Percentiles rank a stretch among this genome's conserved stretches.
These are phyloP conservation scores for Trichopria drosophilae DNA, from an alignment of 2,888 invertebrate genomes.

Conservation along the genomic window DNA sequence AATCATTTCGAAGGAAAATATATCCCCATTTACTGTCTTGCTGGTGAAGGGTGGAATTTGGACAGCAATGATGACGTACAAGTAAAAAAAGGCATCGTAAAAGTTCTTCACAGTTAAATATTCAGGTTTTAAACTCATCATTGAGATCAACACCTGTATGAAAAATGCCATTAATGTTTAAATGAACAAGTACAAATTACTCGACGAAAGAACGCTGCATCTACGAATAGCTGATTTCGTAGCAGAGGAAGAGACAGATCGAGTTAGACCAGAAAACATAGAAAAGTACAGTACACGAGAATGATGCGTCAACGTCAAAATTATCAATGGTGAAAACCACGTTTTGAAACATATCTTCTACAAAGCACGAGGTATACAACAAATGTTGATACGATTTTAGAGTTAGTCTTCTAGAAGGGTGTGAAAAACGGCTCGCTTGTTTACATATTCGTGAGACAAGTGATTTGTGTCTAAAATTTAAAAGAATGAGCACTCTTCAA, in stretches of 20 bases:
- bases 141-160: slow-evolving; percentile 40
- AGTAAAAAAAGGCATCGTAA: slow-evolving; percentile 41
- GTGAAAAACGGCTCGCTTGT: slow-evolving; percentile 1
- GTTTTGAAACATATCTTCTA: slow-evolving; percentile 55
- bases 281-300: slow-evolving; percentile 22
- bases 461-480: slow-evolving; percentile 11
- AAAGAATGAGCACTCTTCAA: no score
- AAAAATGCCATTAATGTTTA: slow-evolving; percentile 52
- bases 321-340: slow-evolving; percentile 19
- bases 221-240: slow-evolving; percentile 52
- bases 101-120: slow-evolving; percentile 52
- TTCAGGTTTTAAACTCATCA: slow-evolving; percentile 54
- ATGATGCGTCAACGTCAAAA: no score
- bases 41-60: no score
- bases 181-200: slow-evolving; percentile 58
- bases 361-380: slow-evolving; percentile 53
- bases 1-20: no score
- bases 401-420: slow-evolving; percentile 38
- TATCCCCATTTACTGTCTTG: no score
- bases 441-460: slow-evolving; percentile 6
- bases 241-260: slow-evolving; percentile 37
- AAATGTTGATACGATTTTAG: slow-evolving; percentile 55
- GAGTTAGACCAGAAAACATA: slow-evolving; percentile 29
- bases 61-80: no score
- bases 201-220: slow-evolving; percentile 42